Conservation (phyloP, 2,888 invertebrate species). For the Amitus sp. region DNA sequence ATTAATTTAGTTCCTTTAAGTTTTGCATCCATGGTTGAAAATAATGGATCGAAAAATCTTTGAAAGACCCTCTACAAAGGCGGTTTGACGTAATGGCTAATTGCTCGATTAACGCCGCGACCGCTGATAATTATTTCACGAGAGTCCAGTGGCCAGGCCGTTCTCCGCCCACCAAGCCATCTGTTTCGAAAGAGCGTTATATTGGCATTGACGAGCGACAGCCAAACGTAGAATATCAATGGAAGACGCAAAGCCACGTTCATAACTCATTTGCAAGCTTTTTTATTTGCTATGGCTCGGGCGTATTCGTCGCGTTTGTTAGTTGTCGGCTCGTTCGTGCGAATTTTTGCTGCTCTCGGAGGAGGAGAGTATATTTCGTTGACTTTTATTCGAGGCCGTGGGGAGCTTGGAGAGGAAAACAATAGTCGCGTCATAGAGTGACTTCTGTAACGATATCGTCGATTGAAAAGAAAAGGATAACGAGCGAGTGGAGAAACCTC, state of each 20-base stretch:
- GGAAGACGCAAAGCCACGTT: neutral
- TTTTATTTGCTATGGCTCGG: neutral
- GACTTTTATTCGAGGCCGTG: slow-evolving; percentile 7
- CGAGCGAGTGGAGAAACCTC: slow-evolving; percentile 42
- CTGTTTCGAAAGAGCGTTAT: slow-evolving; percentile 43
- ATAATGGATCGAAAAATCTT: slow-evolving; percentile 15
- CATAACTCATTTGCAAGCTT: neutral
- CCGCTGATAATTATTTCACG: slow-evolving; percentile 54
- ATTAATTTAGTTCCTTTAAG: no score
- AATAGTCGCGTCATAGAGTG: slow-evolving; percentile 42
- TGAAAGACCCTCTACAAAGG: slow-evolving; percentile 15
- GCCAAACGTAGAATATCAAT: slow-evolving; percentile 25
- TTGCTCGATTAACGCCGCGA: slow-evolving; percentile 52
- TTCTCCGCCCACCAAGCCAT: slow-evolving; percentile 22
- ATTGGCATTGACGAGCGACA: slow-evolving; percentile 39
- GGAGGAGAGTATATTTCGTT: neutral
- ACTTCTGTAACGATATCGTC: slow-evolving; percentile 48
- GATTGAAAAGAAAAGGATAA: slow-evolving; percentile 50
- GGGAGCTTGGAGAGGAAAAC: slow-evolving; percentile 42
- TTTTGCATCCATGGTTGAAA: neutral
- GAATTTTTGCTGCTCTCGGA: neutral
- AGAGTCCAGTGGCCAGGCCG: slow-evolving; percentile 40
- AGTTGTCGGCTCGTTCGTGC: no score
- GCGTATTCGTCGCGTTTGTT: neutral
- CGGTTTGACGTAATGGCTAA: slow-evolving; percentile 49